Evolutionary conservation across 2,888 invertebrate genomes (phyloP).

Genomic region (Coleophora deauratella): DNA sequence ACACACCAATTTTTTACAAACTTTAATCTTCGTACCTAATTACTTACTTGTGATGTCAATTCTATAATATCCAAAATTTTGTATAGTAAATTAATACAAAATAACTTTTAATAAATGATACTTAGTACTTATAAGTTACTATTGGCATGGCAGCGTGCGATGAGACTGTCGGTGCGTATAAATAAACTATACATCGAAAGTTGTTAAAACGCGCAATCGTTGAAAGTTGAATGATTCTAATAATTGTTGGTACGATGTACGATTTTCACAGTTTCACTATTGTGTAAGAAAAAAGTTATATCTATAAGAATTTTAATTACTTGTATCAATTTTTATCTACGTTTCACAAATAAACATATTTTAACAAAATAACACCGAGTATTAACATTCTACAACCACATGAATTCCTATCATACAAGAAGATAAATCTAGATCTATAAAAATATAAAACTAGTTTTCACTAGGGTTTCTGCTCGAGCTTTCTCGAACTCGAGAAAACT

Average conservation of each 20-base stretch:
- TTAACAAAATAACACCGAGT: conserved; percentile 49
- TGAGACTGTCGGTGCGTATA: conserved; percentile 48
- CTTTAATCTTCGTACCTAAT: conserved; percentile 53
- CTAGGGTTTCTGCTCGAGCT: no score
- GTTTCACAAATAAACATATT: conserved; percentile 74
- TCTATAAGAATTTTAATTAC: conserved; percentile 71
- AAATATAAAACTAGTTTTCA: no score
- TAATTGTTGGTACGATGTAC: conserved; percentile 50
- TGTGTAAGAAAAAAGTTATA: conserved; percentile 66
- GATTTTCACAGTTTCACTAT: conserved; percentile 67
- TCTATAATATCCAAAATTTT: conserved; percentile 56
- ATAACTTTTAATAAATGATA: no score
- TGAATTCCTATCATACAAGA: no score
- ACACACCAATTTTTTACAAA: conserved; percentile 54
- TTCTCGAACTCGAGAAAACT: no score
- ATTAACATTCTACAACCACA: no score
- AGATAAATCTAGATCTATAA: no score
- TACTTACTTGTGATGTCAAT: conserved; percentile 64
- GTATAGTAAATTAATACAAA: conserved; percentile 35
- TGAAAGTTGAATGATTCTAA: conserved; percentile 38
- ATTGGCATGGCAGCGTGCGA: conserved; percentile 49
- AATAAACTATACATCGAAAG: conserved; percentile 36
- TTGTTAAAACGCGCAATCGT: conserved; percentile 47
- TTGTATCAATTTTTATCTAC: conserved; percentile 74
- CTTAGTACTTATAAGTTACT: conserved; percentile 21